phyloP scores from a whole-genome alignment of 2,888 invertebrate genomes.

The Spialia ferax region DNA sequence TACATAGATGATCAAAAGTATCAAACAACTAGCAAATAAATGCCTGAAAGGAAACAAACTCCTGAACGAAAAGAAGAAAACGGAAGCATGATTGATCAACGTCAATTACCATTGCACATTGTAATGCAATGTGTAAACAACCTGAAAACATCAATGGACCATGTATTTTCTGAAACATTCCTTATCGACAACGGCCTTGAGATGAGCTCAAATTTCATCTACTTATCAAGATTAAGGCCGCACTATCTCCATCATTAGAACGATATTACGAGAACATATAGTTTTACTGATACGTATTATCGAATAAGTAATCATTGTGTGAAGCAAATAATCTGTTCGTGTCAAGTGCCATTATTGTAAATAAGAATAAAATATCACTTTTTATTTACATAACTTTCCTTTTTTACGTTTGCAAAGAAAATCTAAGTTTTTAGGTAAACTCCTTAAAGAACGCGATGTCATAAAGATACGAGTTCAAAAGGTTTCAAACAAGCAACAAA shows the following conservation, averaged over 20 bases:
- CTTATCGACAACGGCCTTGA: conserved; percentile 75
- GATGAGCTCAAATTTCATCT: conserved; percentile 65
- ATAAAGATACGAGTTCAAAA: neutral
- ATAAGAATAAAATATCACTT: conserved; percentile 15
- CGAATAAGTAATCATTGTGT: conserved; percentile 18
- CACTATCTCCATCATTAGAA: conserved; percentile 51
- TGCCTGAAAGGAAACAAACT: neutral
- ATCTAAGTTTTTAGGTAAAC: neutral
- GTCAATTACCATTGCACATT: neutral
- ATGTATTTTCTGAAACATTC: conserved; percentile 41
- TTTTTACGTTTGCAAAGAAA: neutral
- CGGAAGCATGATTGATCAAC: neutral
- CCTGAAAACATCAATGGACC: conserved; percentile 14
- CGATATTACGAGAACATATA: conserved; percentile 43
- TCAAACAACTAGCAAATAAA: neutral
- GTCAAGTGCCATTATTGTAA: conserved; percentile 17
- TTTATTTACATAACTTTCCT: neutral
- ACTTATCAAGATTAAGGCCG: conserved; percentile 76
- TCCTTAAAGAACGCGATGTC: neutral
- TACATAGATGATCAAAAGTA: neutral
- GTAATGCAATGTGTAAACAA: conserved; percentile 9
- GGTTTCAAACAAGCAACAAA: neutral
- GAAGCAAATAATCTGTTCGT: conserved; percentile 11
- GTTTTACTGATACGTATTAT: conserved; percentile 26
- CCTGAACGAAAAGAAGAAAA: neutral